Percentiles rank a stretch among this genome's conserved stretches.
These are phyloP conservation scores for Takifugu flavidus DNA, from an alignment of 2,113 vertebrate genomes.

Conservation along the genomic window DNA sequence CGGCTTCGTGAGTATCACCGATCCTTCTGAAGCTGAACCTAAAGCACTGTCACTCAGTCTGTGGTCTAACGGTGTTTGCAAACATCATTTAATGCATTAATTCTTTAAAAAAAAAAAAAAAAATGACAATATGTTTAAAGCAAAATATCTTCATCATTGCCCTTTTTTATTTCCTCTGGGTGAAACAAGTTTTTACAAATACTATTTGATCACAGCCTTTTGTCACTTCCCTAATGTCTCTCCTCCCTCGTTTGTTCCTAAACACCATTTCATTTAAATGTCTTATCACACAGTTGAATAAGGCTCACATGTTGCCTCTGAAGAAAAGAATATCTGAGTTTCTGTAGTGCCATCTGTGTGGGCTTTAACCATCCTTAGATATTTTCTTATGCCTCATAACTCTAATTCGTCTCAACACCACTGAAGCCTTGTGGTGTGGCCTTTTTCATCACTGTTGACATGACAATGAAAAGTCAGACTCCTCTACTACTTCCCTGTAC, in stretches of 20 bases:
- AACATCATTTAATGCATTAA: neutral
- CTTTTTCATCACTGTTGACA: no score
- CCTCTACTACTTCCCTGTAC: slow-evolving; percentile 37
- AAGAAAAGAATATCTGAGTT: slow-evolving; percentile 30
- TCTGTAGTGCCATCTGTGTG: slow-evolving; percentile 16
- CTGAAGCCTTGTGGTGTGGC: neutral
- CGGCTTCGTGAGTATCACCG: slow-evolving; percentile 86
- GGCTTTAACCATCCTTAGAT: slow-evolving; percentile 15
- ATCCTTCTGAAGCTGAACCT: slow-evolving; percentile 6
- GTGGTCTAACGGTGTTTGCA: slow-evolving; percentile 32
- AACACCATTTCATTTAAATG: slow-evolving; percentile 7
- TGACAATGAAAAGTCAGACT: slow-evolving; percentile 38
- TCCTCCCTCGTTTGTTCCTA: slow-evolving; percentile 25
- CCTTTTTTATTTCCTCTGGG: slow-evolving; percentile 2
- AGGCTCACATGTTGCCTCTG: slow-evolving; percentile 8
- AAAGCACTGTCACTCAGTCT: slow-evolving; percentile 15
- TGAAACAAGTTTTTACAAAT: slow-evolving; percentile 20
- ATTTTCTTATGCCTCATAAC: slow-evolving; percentile 4
- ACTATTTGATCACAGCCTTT: slow-evolving; percentile 23
- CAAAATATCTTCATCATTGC: neutral
- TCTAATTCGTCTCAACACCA: neutral
- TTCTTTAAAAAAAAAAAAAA: neutral
- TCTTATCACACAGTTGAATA: slow-evolving; percentile 6
- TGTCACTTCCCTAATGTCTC: slow-evolving; percentile 37
- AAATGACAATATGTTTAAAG: neutral